Conservation (phyloP, 2,113 vertebrate genomes). For the Cinclus cinclus region DNA sequence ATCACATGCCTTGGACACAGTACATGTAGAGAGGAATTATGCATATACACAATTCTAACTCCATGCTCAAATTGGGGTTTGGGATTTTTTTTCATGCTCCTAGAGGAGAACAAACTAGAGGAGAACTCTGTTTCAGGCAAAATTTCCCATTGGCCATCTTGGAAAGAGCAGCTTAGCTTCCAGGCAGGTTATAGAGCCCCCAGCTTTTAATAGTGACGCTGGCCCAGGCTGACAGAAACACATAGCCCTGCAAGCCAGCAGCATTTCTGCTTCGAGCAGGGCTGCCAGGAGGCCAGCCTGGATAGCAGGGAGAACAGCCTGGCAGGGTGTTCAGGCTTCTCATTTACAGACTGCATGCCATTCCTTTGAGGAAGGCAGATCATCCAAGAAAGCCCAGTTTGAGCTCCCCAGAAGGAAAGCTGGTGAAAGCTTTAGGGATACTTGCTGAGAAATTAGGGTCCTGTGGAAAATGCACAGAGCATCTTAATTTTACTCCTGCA, state of each 20-base stretch:
- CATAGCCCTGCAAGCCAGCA: not conserved
- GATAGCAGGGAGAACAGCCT: not conserved
- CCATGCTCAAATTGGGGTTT: accelerated
- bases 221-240: not conserved
- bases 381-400: not conserved
- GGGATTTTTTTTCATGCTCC: accelerated
- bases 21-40: not conserved
- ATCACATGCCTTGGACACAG: not conserved
- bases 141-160: not conserved
- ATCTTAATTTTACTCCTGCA: not conserved
- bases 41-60: not conserved
- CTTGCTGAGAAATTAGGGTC: not conserved
- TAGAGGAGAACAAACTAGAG: not conserved
- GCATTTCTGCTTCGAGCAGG: not conserved
- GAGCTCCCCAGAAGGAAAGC: not conserved
- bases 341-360: not conserved
- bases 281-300: not conserved
- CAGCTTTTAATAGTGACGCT: not conserved
- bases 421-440: not conserved
- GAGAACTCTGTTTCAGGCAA: not conserved
- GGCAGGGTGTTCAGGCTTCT: not conserved
- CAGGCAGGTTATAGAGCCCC: not conserved
- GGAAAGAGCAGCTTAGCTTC: not conserved
- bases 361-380: not conserved
- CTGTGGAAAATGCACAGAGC: not conserved